Evolutionary conservation across 2,888 invertebrate species (phyloP).

Genomic region (Drepanosiphum platanoidis): DNA sequence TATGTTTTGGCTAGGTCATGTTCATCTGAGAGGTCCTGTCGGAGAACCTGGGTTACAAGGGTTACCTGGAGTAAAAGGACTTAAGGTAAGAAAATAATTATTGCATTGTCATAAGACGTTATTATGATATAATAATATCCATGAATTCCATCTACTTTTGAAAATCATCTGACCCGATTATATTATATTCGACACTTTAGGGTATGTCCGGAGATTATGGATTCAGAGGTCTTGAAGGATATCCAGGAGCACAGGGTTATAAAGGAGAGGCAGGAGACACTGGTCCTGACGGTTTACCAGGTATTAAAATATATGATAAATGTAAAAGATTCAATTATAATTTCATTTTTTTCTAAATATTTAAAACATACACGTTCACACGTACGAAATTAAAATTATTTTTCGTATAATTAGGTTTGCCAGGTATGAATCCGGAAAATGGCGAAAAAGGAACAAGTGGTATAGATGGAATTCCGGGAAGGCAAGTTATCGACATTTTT

Average conservation of each 20-base stretch:
- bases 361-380: neutral
- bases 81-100: slow-evolving; percentile 61
- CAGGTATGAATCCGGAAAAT: slow-evolving; percentile 70
- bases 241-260: slow-evolving; percentile 70
- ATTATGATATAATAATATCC: too few species aligned
- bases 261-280: slow-evolving; percentile 66
- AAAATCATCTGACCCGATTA: neutral
- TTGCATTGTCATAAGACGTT: too few species aligned
- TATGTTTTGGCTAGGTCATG: slow-evolving; percentile 66
- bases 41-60: slow-evolving; percentile 67
- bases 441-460: slow-evolving; percentile 66
- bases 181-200: slow-evolving; percentile 8
- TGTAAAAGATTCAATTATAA: neutral
- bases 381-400: neutral
- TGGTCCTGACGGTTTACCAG: slow-evolving; percentile 70
- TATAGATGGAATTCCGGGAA: slow-evolving; percentile 70
- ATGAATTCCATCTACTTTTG: neutral
- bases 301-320: slow-evolving; percentile 65
- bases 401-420: slow-evolving; percentile 71
- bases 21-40: slow-evolving; percentile 71
- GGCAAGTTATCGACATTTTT: neutral
- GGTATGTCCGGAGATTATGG: slow-evolving; percentile 65
- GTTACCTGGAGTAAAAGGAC: slow-evolving; percentile 58
- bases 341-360: neutral
- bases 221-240: slow-evolving; percentile 68